Evolutionary conservation across 2,888 invertebrate genomes (phyloP), one percentile per base, ranked within the genome.

Genomic region (Amaurobius ferox): DNA sequence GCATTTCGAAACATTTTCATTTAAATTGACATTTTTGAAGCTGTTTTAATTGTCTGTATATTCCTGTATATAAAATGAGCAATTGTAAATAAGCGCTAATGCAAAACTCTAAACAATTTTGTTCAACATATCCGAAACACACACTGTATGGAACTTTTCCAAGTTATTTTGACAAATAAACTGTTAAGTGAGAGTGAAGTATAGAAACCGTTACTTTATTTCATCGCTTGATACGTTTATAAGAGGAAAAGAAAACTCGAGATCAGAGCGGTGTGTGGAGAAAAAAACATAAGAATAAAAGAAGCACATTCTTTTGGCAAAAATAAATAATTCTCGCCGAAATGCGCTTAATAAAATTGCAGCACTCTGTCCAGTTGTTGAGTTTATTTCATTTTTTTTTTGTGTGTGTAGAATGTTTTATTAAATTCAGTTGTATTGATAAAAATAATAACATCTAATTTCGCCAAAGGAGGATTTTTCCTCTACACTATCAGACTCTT

Each of bases 121-220:
- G 11, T 35, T 35, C 35, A 35, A 35, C 11, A 6, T 35, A 7
- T 35, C 35, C 5, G 11, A 35, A 35, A 35, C 35, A 44, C n/a
- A n/a, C 6, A 11, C 44, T 11, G 16, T 44, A 44, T 44, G 2
- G n/a, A 11, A 44, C n/a, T 11, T 16, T 16, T 16, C 16, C n/a
- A n/a, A 44, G n/a, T 44, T 44, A 11, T 44, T 44, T 44, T 44
- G 16, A 44, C 44, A 44, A 44, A 44, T 44, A 44, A 44, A n/a
- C 44, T 44, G n/a, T 44, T 44, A 44, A 44, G n/a, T 44, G n/a
- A 44, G 16, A n/a, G 44, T 44, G 16, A 13, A 44, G 2, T 44
- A 3, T 11, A 16, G 44, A 44, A 44, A 44, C 16, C 9, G 44
- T 44, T 44, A 44, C 44, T 44, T 44, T 16, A 44, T 44, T 44